Evolutionary conservation across 2,888 invertebrate genomes (phyloP), one percentile per base, ranked within the genome.

Genomic region (Erebia palarica): DNA sequence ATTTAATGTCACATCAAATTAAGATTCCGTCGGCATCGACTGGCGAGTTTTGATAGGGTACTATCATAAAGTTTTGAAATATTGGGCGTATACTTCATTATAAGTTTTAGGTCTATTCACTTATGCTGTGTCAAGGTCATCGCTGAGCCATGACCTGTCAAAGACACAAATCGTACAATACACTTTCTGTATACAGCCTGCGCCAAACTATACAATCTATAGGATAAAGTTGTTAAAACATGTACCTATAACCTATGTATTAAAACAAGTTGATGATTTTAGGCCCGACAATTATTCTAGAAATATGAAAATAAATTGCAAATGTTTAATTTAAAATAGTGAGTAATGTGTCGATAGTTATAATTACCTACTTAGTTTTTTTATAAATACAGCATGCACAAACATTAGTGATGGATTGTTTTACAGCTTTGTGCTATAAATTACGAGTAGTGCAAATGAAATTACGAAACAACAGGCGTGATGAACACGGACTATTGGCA

Each of bases 1-100:
- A 27, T 71, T 66, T 61, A 63, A 63, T 68, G 21, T 68, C 59
- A 61, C 68, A 57, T 70, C 75, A 72, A 68, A 77, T 76, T 76
- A 75, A 77, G 74, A 75, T 65, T 61, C 57, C 55, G 42, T 36
- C 44, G 47, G 44, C 55, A 69, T 70, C 44, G 51, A 66, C 36
- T 65, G 47, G 8, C 61, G 14, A 42, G 18, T 51, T 58, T 60
- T 42, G 36, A 61, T 55, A n/a, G 53, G n/a, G 27, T 27, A 68
- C 44, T 61, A 66, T 55, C 53, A 61, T 61, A 27, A 53, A 36
- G 60, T 44, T 53, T 61, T 68, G 36, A 2, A 7, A 8, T 21
- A 9, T 49, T 49, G 47, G 47, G 8, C 21, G 47, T 18, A 13
- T 14, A 63, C 63, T 49, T 63, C 13, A 63, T 49, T 49, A 49